Conservation (phyloP, 2,113 vertebrate genomes). For the Tamias sibiricus region DNA sequence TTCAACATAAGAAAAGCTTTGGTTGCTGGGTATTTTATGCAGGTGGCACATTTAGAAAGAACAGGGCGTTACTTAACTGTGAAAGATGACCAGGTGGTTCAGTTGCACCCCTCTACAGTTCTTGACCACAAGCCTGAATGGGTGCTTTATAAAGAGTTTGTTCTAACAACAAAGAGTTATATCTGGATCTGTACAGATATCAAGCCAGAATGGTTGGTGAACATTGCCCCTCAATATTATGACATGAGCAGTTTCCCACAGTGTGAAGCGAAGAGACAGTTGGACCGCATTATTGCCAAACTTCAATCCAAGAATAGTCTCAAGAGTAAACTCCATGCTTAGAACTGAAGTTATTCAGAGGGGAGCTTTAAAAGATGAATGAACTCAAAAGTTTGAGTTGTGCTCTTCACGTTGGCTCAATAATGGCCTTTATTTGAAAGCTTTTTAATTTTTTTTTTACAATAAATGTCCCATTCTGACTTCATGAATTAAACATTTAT, state of each 20-base stretch:
- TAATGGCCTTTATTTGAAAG: slow-evolving; percentile 91
- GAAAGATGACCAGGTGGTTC: slow-evolving; percentile 99
- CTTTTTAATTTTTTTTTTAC: slow-evolving; percentile 95
- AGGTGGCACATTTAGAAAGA: slow-evolving; percentile 97
- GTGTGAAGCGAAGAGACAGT: slow-evolving; percentile 98
- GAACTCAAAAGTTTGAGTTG: slow-evolving; percentile 89
- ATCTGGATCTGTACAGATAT: slow-evolving; percentile 98
- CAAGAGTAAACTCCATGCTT: slow-evolving; percentile 92
- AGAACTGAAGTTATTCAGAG: slow-evolving; percentile 88
- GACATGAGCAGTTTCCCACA: slow-evolving; percentile 99
- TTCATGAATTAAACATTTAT: slow-evolving; percentile 94
- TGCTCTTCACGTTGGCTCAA: slow-evolving; percentile 90
- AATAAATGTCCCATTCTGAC: slow-evolving; percentile 93
- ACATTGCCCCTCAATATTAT: slow-evolving; percentile 98
- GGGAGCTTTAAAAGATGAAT: slow-evolving; percentile 89
- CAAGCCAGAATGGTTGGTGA: slow-evolving; percentile 99
- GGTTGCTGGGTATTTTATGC: slow-evolving; percentile 99
- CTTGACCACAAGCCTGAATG: slow-evolving; percentile 98
- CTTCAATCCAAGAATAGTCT: slow-evolving; percentile 97
- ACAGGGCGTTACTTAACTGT: slow-evolving; percentile 97
- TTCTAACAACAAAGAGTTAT: slow-evolving; percentile 98
- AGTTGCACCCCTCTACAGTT: slow-evolving; percentile 97
- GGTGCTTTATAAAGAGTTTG: slow-evolving; percentile 99
- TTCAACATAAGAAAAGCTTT: slow-evolving; percentile 99
- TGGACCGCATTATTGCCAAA: slow-evolving; percentile 97